Base-by-base conservation (phyloP, 2,888 invertebrate genomes). In the Heliconius charithonia region DNA sequence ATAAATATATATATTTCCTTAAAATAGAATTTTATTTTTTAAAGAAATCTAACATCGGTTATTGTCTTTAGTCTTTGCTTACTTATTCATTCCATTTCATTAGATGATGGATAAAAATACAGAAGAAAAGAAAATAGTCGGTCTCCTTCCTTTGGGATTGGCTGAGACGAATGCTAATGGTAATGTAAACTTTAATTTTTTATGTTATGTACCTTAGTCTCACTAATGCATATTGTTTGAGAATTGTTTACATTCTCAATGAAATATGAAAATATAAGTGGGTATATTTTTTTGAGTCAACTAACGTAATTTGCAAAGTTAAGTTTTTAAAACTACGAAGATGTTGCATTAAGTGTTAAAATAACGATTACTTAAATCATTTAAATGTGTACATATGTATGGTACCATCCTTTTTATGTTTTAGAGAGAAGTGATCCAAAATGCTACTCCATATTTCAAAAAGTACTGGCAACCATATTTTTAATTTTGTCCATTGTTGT, bases 81-180 rank as follows among this genome's bases (percentile, higher is more conserved):
- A 56, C 37, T 63, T 56, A 73, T 76, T 77, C 32, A 71, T 79
- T 65, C 29, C 51, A 63, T 29, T 59, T 72, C 37, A 72, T 75
- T 74, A 81, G 82, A 78, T 76, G 66, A 80, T 81, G 80, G 62
- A 76, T 41, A 19, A 77, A 56, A 69, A 45, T 69, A 63, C 74
- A 75, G 77, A 65, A 51, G 80, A 75, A 78, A 83, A 83, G 59
- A 79, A 79, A 76, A 56, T 69, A 56, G 79, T 92, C 22, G 93
- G 94, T 27, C 87, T 93, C 22, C 93, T 93, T 63, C 94, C 94
- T 3, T 93, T 94, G 93, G 91, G 91, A 82, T 84, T 95, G 67
- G 94, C 94, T n/a, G 94, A 95, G 85, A 85, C 91, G 63, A 89
- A 88, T 59, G 83, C 81, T 81, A 88, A 87, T 81, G 88, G 90